A percentile compares a stretch with the other conserved stretches of the same genome.
Conservation (phyloP, 2,113 vertebrate species). For the Ctenodactylus gundi region DNA sequence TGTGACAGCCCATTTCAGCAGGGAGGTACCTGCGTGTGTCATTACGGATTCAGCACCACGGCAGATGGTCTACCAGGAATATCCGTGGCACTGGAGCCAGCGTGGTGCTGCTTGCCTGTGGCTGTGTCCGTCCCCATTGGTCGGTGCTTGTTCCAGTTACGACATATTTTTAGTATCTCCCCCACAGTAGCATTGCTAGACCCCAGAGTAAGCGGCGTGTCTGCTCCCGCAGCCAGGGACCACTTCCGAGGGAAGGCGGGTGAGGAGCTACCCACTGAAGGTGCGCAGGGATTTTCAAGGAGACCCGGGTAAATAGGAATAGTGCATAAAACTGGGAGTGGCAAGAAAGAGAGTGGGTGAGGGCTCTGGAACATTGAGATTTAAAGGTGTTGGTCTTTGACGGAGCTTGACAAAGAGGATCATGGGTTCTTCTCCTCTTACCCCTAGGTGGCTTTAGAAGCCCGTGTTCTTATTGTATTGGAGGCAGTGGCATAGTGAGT, state of each 20-base stretch:
- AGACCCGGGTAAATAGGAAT: neutral
- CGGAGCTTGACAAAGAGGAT: neutral
- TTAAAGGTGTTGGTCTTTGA: neutral
- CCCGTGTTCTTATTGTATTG: neutral
- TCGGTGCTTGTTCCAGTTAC: neutral
- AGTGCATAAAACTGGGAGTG: rapidly evolving
- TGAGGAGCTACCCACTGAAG: too few relatives aligned
- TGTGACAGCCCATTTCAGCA: neutral
- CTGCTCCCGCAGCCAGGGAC: neutral
- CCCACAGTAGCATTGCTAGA: neutral
- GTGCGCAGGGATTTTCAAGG: neutral
- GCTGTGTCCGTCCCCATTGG: neutral
- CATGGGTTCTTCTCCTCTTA: neutral
- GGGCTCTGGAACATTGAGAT: neutral
- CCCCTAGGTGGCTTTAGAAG: neutral
- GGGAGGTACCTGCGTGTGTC: rapidly evolving
- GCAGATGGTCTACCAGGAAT: neutral
- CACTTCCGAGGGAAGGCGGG: neutral
- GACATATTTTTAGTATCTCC: neutral
- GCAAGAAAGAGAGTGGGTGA: neutral
- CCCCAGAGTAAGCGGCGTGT: neutral
- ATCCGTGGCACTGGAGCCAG: neutral
- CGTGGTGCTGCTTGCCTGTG: neutral
- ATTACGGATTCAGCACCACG: neutral
- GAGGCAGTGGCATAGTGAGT: too few relatives aligned